Conservation (phyloP, 2,888 invertebrate genomes). For the Macrophya annulata region DNA sequence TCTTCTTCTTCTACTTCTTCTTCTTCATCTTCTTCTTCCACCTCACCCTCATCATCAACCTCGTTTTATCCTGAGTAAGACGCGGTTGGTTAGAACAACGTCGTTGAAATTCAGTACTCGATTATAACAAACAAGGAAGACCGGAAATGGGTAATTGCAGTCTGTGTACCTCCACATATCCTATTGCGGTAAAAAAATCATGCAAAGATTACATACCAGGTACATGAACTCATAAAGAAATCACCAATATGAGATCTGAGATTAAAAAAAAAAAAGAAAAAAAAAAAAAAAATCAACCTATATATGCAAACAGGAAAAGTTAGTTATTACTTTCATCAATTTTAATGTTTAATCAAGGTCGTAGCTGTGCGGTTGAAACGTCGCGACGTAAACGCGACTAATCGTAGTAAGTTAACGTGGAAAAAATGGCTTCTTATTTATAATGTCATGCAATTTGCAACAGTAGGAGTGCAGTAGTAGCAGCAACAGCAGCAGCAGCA, state of each 20-base stretch:
- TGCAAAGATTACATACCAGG: not conserved
- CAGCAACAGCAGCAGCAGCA: not conserved
- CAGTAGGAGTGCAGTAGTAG: no score
- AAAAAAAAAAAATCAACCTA: no score
- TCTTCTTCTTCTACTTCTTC: no score
- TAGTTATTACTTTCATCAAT: not conserved
- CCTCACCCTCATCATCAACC: not conserved
- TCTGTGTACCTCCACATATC: not conserved
- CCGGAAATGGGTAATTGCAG: not conserved
- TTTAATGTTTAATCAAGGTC: no score
- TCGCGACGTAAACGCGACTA: not conserved
- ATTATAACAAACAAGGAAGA: not conserved
- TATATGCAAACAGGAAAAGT: no score
- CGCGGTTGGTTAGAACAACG: not conserved
- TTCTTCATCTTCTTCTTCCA: no score
- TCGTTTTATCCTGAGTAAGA: not conserved
- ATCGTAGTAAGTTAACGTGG: not conserved
- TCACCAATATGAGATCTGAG: no score
- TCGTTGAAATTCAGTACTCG: conserved; percentile 4
- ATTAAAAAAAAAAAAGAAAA: no score
- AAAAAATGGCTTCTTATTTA: not conserved
- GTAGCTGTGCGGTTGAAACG: not conserved
- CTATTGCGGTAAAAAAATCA: not conserved
- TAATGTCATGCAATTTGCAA: not conserved
- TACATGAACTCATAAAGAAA: not conserved